Evolutionary conservation across 1,140 invertebrate genomes (phyloP), one percentile per base, ranked within the genome.

Genomic region (Drosophila trapezifrons): DNA sequence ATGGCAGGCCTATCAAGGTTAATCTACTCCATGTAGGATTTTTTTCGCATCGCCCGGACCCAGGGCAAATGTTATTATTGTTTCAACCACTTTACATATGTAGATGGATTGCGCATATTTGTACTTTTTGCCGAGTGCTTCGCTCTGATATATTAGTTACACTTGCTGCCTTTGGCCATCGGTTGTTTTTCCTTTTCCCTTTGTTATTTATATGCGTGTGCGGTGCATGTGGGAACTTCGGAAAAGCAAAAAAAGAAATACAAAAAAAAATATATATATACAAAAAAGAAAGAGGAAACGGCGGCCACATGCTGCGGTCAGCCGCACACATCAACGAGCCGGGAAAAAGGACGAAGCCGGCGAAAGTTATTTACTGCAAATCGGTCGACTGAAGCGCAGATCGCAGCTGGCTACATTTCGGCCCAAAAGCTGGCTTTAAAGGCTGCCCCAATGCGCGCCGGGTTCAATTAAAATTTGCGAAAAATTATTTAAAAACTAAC

Each of bases 361-460:
- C 76, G 83, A 87, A 87, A 87, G 79, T 87, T 87, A 87, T 87
- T 87, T 87, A 87, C 83, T 87, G 83, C 80, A 89, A 86, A 80
- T 87, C 84, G 84, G 63, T 76, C 65, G 80, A 87, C 55, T 87
- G 84, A 65, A 79, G 76, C 75, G 10, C 45, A 22, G 71, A 71
- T 83, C 80, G 71, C 76, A 76, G 82, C 74, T 87, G 83, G 83
- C 63, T 59, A 74, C 78, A 84, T 60, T 79, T 76, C 43, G 22
- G 47, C 37, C 37, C 35, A 55, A 38, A 38, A 54, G 46, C 49
- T 58, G 56, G 74, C 76, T 83, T 87, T 86, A 82, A 83, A 67
- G 32, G 37, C 37, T 22, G 9, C 2, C 47, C 20, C 32, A n/a
- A 10, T 42, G 62, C 35, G 37, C 22, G 15, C 45, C 40, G 32